Evolutionary conservation across 2,888 invertebrate genomes (phyloP), one percentile per base, ranked within the genome.

Genomic region (Drosophila prostipennis): DNA sequence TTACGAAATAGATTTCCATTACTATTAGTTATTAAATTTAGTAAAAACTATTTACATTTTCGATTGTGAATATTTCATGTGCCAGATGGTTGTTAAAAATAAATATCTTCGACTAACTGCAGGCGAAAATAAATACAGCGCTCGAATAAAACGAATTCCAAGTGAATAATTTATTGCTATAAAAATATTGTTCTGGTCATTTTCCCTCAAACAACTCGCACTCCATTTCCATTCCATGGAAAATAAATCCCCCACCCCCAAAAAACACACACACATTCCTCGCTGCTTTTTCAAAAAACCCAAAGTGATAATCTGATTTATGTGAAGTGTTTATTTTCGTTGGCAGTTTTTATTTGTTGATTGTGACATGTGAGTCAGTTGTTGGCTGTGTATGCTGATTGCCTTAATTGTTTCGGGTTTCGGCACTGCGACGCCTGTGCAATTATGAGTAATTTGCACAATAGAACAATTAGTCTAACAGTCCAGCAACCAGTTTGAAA

Each of bases 361-460:
- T 72, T 72, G 58, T 63, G 60, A 69, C 57, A 71, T 58, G 55
- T 53, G 80, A 78, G 53, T 74, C 68, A 58, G 40, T 16, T 29
- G 26, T 5, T 26, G 26, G 13, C 13, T 53, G 39, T 40, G 67
- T 36, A 55, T 73, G 61, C 75, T 79, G 80, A 79, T 79, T 80
- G 72, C 72, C 59, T 70, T 80, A 73, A 80, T 79, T 78, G 71
- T 71, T 71, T 69, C 58, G 43, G 34, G 42, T 32, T 68, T 56
- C 37, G 26, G 43, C 34, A 43, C 42, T 36, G 34, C 59, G 58
- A 58, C 42, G 42, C 58, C 16, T 59, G 23, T 34, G 29, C 68
- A 68, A 52, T 71, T 61, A 60, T 51, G 54, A 48, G 60, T 54
- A 54, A 60, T 71, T 70, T 54, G 42, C 53, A 59, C 52, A 60